Percentiles rank a stretch among this genome's conserved stretches.
These are phyloP conservation scores for Acanthiza pusilla DNA, from an alignment of 2,797 vertebrate species.

Conservation along the genomic window DNA sequence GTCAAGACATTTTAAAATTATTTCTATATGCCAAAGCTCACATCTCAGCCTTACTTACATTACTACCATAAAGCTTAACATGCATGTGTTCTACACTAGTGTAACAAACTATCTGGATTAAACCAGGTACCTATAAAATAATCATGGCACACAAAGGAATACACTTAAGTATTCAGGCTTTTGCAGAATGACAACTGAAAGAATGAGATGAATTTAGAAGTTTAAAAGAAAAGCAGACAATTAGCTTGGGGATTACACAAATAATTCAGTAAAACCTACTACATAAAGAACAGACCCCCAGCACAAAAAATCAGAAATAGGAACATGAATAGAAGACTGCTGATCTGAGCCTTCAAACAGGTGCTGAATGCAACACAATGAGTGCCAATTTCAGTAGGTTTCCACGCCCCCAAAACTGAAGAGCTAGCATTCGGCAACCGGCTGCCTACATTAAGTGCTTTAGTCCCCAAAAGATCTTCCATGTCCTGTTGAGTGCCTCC, in stretches of 20 bases:
- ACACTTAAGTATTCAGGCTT: neutral
- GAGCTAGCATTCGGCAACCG: neutral
- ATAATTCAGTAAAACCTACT: conserved; percentile 7
- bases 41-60: neutral
- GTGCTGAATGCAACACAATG: neutral
- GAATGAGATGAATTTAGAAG: neutral
- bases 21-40: neutral
- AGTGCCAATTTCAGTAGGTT: neutral
- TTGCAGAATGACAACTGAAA: neutral
- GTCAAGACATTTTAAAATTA: neutral
- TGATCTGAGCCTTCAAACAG: neutral
- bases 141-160: neutral
- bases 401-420: neutral
- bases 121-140: neutral
- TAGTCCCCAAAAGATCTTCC: neutral
- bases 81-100: neutral
- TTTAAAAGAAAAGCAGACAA: neutral
- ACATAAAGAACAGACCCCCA: neutral
- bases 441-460: neutral
- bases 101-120: neutral
- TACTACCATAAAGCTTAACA: neutral
- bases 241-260: neutral
- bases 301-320: neutral
- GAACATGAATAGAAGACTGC: neutral
- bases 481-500: neutral